Percentiles rank a stretch among this genome's conserved stretches.
phyloP scores from a whole-genome alignment of 2,113 vertebrate species.

The Halcyon malimbica region DNA sequence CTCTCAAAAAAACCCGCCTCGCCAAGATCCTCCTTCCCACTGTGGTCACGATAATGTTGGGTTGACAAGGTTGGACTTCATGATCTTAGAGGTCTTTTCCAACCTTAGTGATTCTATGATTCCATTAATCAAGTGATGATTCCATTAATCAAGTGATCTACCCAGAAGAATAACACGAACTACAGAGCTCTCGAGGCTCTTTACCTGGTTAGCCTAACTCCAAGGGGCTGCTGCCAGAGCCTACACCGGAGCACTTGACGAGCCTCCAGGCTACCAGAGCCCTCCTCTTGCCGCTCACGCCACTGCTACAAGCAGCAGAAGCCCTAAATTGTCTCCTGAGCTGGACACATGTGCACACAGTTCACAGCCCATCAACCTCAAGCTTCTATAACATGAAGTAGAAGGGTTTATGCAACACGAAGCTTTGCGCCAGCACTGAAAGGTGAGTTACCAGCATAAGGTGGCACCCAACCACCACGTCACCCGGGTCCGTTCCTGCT shows the following conservation, averaged over 20 bases:
- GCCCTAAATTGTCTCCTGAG: neutral
- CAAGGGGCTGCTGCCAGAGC: neutral
- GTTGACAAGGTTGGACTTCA: too few relatives aligned
- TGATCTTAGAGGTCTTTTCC: too few relatives aligned
- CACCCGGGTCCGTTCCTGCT: neutral
- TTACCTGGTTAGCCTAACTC: neutral
- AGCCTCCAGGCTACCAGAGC: neutral
- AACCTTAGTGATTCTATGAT: neutral
- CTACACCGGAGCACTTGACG: too few relatives aligned
- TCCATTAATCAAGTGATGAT: neutral
- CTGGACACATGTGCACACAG: fast-evolving
- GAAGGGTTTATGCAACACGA: fast-evolving
- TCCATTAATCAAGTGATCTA: neutral
- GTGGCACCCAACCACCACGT: fast-evolving
- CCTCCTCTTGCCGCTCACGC: too few relatives aligned
- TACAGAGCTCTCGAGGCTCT: neutral
- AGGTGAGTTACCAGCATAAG: neutral
- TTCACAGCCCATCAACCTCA: neutral
- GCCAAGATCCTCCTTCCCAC: neutral
- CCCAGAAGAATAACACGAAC: neutral
- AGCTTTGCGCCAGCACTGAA: neutral
- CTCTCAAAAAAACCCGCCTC: neutral
- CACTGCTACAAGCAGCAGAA: too few relatives aligned
- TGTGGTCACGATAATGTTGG: too few relatives aligned
- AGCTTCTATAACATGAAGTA: neutral